These are phyloP conservation scores for Natator depressus DNA, from an alignment of 2,113 vertebrate species.

Conservation along the genomic window DNA sequence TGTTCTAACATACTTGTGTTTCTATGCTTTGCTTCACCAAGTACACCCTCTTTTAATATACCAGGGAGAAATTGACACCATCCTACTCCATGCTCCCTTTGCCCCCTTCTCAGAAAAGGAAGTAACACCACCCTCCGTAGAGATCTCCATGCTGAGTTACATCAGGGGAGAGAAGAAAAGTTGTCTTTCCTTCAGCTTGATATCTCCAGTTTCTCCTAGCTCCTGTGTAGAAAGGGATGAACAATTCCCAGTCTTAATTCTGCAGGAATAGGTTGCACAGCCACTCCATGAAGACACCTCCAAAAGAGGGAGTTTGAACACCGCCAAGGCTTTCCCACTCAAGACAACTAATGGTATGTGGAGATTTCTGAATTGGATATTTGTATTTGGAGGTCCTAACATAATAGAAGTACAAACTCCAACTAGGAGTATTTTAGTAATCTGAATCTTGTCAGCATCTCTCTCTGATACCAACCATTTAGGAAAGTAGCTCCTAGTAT, in stretches of 20 bases:
- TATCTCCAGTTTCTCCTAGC: neutral
- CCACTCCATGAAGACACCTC: neutral
- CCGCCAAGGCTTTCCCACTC: neutral
- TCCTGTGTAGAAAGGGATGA: neutral
- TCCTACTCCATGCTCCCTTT: neutral
- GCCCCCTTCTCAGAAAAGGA: neutral
- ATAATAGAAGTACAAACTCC: neutral
- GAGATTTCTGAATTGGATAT: neutral
- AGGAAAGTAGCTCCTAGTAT: neutral
- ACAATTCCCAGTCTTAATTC: neutral
- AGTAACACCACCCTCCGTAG: neutral
- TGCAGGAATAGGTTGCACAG: neutral
- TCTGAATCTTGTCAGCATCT: neutral
- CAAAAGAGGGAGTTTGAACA: constrained; percentile 3
- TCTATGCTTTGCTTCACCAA: neutral
- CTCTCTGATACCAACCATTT: neutral
- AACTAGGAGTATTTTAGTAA: neutral
- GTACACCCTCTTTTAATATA: neutral
- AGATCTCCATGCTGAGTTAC: neutral
- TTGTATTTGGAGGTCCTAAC: neutral
- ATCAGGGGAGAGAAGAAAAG: neutral
- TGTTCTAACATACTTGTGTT: neutral
- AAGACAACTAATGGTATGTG: neutral
- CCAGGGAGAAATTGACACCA: neutral
- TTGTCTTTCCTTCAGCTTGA: neutral